Conservation (phyloP, 2,888 invertebrate genomes). For the Asteroscopus sphinx region DNA sequence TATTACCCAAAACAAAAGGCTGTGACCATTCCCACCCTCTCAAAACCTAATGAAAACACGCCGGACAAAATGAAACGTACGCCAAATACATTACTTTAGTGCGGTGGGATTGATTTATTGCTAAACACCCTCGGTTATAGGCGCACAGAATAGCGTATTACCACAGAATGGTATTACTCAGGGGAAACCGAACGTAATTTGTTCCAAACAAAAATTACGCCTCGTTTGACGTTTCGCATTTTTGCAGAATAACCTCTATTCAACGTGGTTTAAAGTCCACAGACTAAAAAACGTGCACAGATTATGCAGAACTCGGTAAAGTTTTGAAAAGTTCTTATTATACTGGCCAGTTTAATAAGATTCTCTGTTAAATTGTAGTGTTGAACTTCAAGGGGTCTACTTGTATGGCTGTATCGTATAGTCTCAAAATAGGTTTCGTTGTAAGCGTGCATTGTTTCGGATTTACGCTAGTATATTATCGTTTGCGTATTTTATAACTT, state of each 20-base stretch:
- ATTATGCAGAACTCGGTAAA: conserved; percentile 35
- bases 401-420: conserved; percentile 34
- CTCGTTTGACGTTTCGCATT: conserved; percentile 38
- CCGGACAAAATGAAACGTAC: conserved; percentile 67
- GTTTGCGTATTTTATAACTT: conserved; percentile 26
- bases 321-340: conserved; percentile 47
- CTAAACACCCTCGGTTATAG: conserved; percentile 62
- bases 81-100: conserved; percentile 74
- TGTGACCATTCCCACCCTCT: conserved; percentile 54
- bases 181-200: conserved; percentile 65
- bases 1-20: conserved; percentile 42
- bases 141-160: conserved; percentile 48
- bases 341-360: conserved; percentile 42
- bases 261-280: conserved; percentile 31
- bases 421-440: conserved; percentile 56
- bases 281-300: conserved; percentile 41
- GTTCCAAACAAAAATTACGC: conserved; percentile 48
- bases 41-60: conserved; percentile 66
- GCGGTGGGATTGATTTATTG: conserved; percentile 73
- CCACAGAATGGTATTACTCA: conserved; percentile 50
- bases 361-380: conserved; percentile 21
- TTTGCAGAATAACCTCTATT: conserved; percentile 49
- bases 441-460: conserved; percentile 57
- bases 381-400: conserved; percentile 45
- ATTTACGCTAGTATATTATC: conserved; percentile 28